phyloP scores from a whole-genome alignment of 1,140 invertebrate genomes.

The Bactericera cockerelli region DNA sequence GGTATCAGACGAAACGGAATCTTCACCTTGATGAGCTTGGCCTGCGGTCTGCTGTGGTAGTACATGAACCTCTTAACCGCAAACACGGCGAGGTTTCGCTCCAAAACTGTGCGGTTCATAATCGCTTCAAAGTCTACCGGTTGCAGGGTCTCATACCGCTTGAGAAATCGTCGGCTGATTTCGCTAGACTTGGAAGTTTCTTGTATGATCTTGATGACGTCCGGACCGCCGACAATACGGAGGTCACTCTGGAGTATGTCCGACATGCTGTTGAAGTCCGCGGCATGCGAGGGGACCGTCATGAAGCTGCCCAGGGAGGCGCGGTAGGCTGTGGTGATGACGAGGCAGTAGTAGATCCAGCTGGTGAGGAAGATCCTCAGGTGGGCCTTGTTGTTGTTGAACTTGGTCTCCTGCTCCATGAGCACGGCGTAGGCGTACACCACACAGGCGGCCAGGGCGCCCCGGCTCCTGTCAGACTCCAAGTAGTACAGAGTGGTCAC shows the following conservation, averaged over 20 bases:
- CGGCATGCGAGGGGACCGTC: constrained; percentile 16
- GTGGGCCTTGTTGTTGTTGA: constrained; percentile 9
- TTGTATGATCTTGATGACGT: constrained; percentile 17
- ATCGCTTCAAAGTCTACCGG: constrained; percentile 15
- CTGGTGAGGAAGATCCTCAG: constrained; percentile 16
- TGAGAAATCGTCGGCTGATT: constrained; percentile 12
- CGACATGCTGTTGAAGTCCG: constrained; percentile 16
- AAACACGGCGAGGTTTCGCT: constrained; percentile 19
- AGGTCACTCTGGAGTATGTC: constrained; percentile 17
- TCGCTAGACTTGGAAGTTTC: constrained; percentile 10
- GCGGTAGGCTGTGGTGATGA: constrained; percentile 20
- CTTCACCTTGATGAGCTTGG: constrained; percentile 18
- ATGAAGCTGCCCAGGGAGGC: constrained; percentile 20
- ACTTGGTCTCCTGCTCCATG: constrained; percentile 16
- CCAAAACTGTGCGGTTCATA: constrained; percentile 15
- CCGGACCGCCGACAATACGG: constrained; percentile 12
- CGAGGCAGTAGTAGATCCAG: constrained; percentile 18
- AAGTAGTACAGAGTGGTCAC: constrained; percentile 10
- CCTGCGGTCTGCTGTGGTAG: constrained; percentile 17
- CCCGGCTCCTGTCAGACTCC: background rate
- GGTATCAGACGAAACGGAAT: constrained; percentile 19
- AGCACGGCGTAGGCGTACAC: constrained; percentile 15
- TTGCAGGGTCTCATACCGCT: constrained; percentile 13
- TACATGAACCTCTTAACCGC: constrained; percentile 19
- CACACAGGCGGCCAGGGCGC: background rate